Conservation (phyloP, 2,113 vertebrate species). For the Capricornis sumatraensis region DNA sequence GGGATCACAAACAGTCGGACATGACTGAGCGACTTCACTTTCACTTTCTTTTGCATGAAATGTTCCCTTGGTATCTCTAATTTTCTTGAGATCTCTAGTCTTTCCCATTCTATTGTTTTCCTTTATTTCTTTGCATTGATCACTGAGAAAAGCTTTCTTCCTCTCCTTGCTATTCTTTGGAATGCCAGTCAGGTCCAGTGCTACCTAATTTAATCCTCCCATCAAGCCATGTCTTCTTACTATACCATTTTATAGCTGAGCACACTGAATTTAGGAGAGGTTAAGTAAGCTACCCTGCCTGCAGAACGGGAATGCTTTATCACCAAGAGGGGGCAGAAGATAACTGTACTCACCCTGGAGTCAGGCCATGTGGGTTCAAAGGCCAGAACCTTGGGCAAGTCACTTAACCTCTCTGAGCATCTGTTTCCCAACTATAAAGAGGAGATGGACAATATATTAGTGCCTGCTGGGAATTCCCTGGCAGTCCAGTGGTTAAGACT, state of each 20-base stretch:
- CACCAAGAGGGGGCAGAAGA: background rate
- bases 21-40: too few species aligned
- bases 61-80: background rate
- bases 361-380: background rate
- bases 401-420: too few species aligned
- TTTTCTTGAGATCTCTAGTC: background rate
- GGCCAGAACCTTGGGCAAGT: background rate
- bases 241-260: background rate
- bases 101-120: background rate
- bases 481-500: background rate
- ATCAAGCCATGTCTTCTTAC: fast-evolving
- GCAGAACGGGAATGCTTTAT: background rate
- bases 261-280: background rate
- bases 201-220: background rate
- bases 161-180: background rate
- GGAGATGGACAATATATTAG: background rate
- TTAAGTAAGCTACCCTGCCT: background rate
- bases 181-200: background rate
- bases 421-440: background rate
- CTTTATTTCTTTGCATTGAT: background rate
- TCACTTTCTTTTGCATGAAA: background rate
- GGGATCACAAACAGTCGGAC: too few species aligned
- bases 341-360: background rate
- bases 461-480: background rate
- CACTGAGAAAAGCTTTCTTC: background rate